These are phyloP conservation scores for Lates japonicus DNA, from an alignment of 2,797 vertebrate genomes.

Conservation along the genomic window DNA sequence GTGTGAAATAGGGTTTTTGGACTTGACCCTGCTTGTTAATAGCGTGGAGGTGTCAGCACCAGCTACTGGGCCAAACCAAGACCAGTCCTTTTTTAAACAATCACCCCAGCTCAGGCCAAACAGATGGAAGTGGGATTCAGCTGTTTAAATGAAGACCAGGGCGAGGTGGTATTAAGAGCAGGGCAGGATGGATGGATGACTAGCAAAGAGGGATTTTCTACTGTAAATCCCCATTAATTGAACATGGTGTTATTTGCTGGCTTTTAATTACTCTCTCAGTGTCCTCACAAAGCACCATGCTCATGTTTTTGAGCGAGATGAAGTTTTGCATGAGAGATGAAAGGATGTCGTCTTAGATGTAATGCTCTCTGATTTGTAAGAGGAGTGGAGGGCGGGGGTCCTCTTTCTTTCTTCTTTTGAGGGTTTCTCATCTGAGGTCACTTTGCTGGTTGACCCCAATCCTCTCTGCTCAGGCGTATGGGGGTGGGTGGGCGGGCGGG, in stretches of 20 bases:
- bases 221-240: constrained; percentile 79
- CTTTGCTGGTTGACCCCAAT: constrained; percentile 73
- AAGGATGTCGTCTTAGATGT: constrained; percentile 54
- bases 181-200: constrained; percentile 54
- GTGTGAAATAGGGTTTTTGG: constrained; percentile 55
- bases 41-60: constrained; percentile 54
- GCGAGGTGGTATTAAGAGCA: constrained; percentile 77
- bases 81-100: constrained; percentile 25
- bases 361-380: constrained; percentile 64
- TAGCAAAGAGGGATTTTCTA: constrained; percentile 78
- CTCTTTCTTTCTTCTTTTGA: constrained; percentile 65
- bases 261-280: constrained; percentile 57
- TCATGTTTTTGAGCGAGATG: constrained; percentile 37
- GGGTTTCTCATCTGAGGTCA: constrained; percentile 62
- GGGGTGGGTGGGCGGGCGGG: constrained; percentile 14
- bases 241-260: constrained; percentile 65
- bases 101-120: constrained; percentile 14
- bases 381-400: constrained; percentile 23
- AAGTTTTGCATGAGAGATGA: constrained; percentile 61
- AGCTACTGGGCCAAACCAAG: constrained; percentile 40
- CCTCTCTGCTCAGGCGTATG: constrained; percentile 52
- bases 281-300: not conserved
- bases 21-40: constrained; percentile 47
- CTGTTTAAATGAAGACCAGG: constrained; percentile 74
- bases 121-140: constrained; percentile 82